These are phyloP conservation scores for Petrocephalus sullivani DNA, from an alignment of 2,797 vertebrate genomes.

Conservation along the genomic window DNA sequence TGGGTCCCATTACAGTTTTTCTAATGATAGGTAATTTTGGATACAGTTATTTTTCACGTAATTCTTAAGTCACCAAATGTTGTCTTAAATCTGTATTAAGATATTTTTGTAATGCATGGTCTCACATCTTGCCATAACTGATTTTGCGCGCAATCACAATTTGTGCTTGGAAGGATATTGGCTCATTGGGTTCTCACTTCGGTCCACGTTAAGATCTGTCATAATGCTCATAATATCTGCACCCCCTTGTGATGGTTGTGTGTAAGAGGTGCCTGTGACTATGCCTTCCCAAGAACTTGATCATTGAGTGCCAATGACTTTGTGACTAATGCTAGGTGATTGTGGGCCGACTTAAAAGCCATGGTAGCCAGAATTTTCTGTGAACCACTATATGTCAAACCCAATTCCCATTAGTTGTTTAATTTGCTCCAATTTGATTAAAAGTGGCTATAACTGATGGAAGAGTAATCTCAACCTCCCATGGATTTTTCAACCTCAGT, in stretches of 20 bases:
- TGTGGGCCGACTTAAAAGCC: neutral
- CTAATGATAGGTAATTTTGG: neutral
- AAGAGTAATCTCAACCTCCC: neutral
- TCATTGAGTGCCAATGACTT: neutral
- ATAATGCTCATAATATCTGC: neutral
- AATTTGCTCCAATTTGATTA: neutral
- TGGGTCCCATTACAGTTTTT: neutral
- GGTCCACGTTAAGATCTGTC: neutral
- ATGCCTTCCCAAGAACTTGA: neutral
- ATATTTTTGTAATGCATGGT: neutral
- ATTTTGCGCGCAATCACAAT: slow-evolving; percentile 42
- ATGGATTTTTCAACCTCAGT: neutral
- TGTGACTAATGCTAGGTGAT: neutral
- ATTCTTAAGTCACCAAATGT: neutral
- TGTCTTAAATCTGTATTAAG: neutral
- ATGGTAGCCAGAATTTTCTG: neutral
- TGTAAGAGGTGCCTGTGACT: neutral
- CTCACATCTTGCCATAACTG: slow-evolving; percentile 48
- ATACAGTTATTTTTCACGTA: neutral
- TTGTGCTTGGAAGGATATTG: slow-evolving; percentile 41
- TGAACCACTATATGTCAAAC: neutral
- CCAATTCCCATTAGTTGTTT: neutral
- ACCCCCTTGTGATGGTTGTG: neutral
- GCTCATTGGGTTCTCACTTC: slow-evolving; percentile 30
- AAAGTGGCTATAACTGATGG: neutral